Percentiles rank a stretch among this genome's conserved stretches.
These are phyloP conservation scores for Takifugu ocellatus DNA, from an alignment of 2,797 vertebrate species.

Conservation along the genomic window DNA sequence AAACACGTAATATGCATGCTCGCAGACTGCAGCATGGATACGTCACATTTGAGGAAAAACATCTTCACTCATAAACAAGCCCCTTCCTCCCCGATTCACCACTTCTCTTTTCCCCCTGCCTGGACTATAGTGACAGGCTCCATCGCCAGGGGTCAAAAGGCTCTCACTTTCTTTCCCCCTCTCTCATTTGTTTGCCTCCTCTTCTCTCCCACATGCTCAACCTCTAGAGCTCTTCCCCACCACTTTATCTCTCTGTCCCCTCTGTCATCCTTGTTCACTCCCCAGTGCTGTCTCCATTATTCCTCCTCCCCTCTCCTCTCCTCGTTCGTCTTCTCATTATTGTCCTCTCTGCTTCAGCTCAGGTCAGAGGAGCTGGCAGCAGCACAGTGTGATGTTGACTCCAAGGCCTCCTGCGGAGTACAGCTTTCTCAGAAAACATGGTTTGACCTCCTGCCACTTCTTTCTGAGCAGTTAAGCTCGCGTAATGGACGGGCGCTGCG, in stretches of 20 bases:
- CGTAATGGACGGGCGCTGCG: conserved; percentile 12
- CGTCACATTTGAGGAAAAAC: conserved; percentile 72
- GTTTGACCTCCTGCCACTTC: conserved; percentile 32
- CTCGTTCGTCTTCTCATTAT: conserved; percentile 11
- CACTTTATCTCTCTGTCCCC: conserved; percentile 12
- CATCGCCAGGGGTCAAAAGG: conserved; percentile 67
- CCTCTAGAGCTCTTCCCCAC: conserved; percentile 21
- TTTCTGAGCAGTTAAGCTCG: conserved; percentile 17
- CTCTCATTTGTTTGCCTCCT: conserved; percentile 42
- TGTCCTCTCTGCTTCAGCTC: conserved; percentile 31
- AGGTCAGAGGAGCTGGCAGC: conserved; percentile 37
- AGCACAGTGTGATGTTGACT: conserved; percentile 41
- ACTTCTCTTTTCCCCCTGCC: conserved; percentile 8
- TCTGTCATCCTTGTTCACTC: conserved; percentile 8
- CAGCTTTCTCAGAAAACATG: conserved; percentile 23
- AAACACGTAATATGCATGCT: conserved; percentile 26
- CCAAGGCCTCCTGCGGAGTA: conserved; percentile 16
- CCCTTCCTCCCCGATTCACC: conserved; percentile 1
- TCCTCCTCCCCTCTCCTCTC: conserved; percentile 5
- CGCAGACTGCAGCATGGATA: conserved; percentile 48
- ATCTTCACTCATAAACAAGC: conserved; percentile 69
- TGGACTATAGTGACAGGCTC: conserved; percentile 48
- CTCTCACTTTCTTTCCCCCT: conserved; percentile 44
- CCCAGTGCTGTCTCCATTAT: conserved; percentile 6
- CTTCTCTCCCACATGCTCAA: conserved; percentile 37